These are phyloP conservation scores for Hypothenemus hampei DNA, from an alignment of 1,140 invertebrate genomes.

Conservation along the genomic window DNA sequence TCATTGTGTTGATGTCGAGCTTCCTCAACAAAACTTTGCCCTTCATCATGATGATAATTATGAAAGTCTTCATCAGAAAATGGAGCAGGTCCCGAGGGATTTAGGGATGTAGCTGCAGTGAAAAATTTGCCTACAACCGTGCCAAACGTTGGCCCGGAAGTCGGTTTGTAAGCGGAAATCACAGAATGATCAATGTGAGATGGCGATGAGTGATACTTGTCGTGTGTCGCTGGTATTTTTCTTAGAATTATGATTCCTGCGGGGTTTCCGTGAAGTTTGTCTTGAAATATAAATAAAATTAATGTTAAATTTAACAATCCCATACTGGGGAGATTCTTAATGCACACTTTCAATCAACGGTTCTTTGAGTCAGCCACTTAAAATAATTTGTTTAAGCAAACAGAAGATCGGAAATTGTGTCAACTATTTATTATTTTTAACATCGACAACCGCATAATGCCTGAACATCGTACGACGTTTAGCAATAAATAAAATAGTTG, in stretches of 20 bases:
- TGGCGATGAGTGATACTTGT: slow-evolving; percentile 19
- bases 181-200: slow-evolving; percentile 18
- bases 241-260: slow-evolving; percentile 38
- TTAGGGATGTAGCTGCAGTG: slow-evolving; percentile 31
- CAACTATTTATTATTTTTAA: background rate
- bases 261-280: slow-evolving; percentile 28
- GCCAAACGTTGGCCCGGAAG: slow-evolving; percentile 28
- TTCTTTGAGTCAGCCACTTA: no score
- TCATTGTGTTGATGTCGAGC: slow-evolving; percentile 5
- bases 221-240: slow-evolving; percentile 31
- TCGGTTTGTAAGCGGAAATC: slow-evolving; percentile 29
- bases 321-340: no score
- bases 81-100: slow-evolving; percentile 28
- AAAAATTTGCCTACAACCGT: slow-evolving; percentile 37
- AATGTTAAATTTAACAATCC: background rate
- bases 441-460: background rate
- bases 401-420: background rate
- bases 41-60: background rate
- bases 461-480: no score
- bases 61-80: slow-evolving; percentile 22
- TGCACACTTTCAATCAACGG: no score
- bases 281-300: slow-evolving; percentile 24
- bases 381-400: no score
- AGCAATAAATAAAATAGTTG: no score
- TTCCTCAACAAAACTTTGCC: slow-evolving; percentile 7